Conservation (phyloP, 1,140 invertebrate species). For the Macrotrachela quadricornifera region DNA sequence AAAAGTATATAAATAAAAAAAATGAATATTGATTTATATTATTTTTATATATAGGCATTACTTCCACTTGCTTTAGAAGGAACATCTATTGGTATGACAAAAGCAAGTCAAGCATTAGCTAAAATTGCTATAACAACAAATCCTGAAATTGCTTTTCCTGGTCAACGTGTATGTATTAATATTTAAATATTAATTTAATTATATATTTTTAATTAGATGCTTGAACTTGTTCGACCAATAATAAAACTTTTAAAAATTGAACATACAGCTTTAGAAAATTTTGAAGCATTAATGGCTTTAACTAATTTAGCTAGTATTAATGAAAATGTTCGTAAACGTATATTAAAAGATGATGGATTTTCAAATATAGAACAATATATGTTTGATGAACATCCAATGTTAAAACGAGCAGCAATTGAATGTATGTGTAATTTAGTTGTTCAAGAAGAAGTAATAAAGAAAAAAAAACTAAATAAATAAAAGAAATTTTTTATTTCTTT, state of each 20-base stretch:
- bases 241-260: constrained; percentile 59
- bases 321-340: constrained; percentile 43
- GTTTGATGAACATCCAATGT: constrained; percentile 75
- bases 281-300: constrained; percentile 78
- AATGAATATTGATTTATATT: too few relatives aligned
- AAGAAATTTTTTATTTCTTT: too few relatives aligned
- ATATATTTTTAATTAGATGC: background rate
- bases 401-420: constrained; percentile 63
- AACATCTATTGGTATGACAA: constrained; percentile 72
- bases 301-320: constrained; percentile 55
- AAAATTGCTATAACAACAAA: constrained; percentile 85
- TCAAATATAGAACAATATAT: constrained; percentile 68
- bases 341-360: constrained; percentile 66
- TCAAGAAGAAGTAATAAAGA: constrained; percentile 34
- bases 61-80: constrained; percentile 26
- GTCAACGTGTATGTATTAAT: constrained; percentile 36
- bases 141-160: constrained; percentile 83
- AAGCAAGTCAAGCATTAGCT: constrained; percentile 75
- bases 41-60: constrained; percentile 11
- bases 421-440: constrained; percentile 70
- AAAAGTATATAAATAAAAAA: constrained; percentile 17
- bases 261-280: constrained; percentile 75
- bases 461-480: constrained; percentile 1
- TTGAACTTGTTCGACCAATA: constrained; percentile 75
- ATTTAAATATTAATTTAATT: too few relatives aligned